Evolutionary conservation across 2,113 vertebrate species (phyloP).

Genomic region (Zosterops lateralis): DNA sequence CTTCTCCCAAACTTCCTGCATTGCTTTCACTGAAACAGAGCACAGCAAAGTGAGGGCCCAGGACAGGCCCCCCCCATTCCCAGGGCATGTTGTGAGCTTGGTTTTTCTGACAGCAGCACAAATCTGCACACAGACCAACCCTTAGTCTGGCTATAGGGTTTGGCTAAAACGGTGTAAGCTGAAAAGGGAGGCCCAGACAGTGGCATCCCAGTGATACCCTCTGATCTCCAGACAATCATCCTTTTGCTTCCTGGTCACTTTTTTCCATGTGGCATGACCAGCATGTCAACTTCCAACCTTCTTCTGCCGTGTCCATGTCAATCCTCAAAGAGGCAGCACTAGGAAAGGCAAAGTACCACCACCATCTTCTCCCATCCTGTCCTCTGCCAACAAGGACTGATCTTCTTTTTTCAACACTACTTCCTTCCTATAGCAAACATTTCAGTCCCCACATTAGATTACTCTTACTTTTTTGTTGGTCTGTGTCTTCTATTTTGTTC

Average conservation of each 20-base stretch:
- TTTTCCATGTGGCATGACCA: not conserved
- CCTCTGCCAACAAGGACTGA: not conserved
- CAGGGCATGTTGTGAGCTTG: not conserved
- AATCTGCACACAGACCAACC: not conserved
- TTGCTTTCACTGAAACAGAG: rapidly evolving
- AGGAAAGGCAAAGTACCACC: not conserved
- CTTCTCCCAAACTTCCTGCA: not conserved
- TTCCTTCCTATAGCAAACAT: not conserved
- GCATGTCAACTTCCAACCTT: not conserved
- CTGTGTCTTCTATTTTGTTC: not conserved
- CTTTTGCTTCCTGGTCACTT: not conserved
- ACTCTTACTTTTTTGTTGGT: not conserved
- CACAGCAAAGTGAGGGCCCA: not conserved
- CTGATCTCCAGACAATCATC: not conserved
- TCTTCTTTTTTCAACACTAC: not conserved
- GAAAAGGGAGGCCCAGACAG: not conserved
- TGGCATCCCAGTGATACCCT: not conserved
- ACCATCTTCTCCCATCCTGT: not conserved
- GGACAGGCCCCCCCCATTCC: not conserved
- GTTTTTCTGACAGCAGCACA: not conserved
- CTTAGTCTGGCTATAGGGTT: not conserved
- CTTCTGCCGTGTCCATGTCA: not conserved
- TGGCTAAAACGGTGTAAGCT: not conserved
- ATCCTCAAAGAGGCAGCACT: not conserved
- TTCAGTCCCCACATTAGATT: not conserved